Evolutionary conservation across 2,888 invertebrate genomes (phyloP).

Genomic region (Torymus aiolomorphi): DNA sequence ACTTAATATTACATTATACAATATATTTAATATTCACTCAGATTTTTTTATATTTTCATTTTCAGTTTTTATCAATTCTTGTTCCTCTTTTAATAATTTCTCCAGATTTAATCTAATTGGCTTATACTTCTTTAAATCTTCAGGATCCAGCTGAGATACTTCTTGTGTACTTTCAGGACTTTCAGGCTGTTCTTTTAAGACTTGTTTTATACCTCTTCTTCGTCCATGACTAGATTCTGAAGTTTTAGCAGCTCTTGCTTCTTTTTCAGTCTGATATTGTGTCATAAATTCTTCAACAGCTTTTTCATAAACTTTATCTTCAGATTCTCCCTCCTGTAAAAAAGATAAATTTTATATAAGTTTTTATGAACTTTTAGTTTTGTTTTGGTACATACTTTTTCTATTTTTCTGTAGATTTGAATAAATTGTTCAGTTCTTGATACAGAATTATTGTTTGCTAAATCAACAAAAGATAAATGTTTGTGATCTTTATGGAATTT

Average conservation of each 20-base stretch:
- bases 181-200: not conserved
- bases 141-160: not conserved
- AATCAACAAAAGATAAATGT: constrained; percentile 78
- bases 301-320: constrained; percentile 59
- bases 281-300: constrained; percentile 58
- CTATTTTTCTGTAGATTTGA: constrained; percentile 79
- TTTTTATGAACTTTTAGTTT: not conserved
- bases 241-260: not conserved
- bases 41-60: not conserved
- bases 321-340: constrained; percentile 59
- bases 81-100: not conserved
- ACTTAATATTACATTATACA: no score
- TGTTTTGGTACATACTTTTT: constrained; percentile 66
- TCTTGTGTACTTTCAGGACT: constrained; percentile 1
- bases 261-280: constrained; percentile 16
- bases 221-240: not conserved
- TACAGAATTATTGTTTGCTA: constrained; percentile 78
- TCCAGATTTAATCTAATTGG: constrained; percentile 21
- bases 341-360: not conserved
- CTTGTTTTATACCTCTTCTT: not conserved
- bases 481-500: constrained; percentile 81
- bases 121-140: not conserved
- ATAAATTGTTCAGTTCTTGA: constrained; percentile 81
- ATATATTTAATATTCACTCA: not conserved
- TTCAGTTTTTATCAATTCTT: not conserved